These are phyloP conservation scores for Platorchestia sp. DNA, from an alignment of 1,140 invertebrate species.

Conservation along the genomic window DNA sequence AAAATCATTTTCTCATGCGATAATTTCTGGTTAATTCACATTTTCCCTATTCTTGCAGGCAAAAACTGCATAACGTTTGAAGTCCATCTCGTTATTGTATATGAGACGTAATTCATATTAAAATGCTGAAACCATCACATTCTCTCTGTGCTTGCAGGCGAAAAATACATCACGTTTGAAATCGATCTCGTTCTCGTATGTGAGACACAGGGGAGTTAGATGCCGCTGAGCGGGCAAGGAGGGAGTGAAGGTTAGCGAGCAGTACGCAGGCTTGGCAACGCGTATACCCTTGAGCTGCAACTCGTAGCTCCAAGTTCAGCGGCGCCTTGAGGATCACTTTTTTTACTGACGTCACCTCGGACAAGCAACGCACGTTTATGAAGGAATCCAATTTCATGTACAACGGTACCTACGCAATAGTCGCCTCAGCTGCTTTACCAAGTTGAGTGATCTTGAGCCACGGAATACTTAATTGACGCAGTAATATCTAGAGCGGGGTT, in stretches of 20 bases:
- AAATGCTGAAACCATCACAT: too few species aligned
- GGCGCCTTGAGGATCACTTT: neutral
- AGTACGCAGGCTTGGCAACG: neutral
- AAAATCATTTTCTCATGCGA: too few species aligned
- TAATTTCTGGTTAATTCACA: too few species aligned
- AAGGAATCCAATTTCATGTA: neutral
- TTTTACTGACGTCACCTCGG: neutral
- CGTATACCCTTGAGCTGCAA: neutral
- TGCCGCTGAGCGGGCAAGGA: neutral
- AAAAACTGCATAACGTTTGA: too few species aligned
- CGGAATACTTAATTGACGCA: neutral
- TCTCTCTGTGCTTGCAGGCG: neutral
- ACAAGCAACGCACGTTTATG: neutral
- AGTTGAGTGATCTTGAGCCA: neutral
- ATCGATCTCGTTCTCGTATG: neutral
- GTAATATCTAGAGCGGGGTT: neutral
- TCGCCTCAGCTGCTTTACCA: neutral
- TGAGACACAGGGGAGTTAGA: neutral
- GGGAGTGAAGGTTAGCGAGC: neutral
- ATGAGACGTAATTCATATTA: too few species aligned
- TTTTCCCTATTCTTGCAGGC: too few species aligned
- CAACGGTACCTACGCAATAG: neutral
- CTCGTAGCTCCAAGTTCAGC: neutral
- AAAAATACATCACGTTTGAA: neutral
- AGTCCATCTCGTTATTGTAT: too few species aligned